phyloP scores from a whole-genome alignment of 2,797 vertebrate species.

The Champsocephalus gunnari region DNA sequence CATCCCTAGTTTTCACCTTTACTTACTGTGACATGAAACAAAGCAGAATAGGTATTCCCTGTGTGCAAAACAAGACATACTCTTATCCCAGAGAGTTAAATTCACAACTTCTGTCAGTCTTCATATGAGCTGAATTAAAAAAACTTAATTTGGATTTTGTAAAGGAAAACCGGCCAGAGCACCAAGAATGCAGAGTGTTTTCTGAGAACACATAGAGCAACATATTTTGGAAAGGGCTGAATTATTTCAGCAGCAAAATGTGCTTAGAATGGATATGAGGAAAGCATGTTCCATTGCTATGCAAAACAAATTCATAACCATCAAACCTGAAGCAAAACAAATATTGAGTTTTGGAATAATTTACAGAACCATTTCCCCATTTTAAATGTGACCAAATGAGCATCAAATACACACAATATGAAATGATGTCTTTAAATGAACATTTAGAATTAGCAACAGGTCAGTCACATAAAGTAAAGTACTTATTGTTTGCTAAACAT shows the following conservation, averaged over 20 bases:
- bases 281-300: not conserved
- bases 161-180: not conserved
- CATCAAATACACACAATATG: not conserved
- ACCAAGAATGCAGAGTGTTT: not conserved
- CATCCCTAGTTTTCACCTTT: not conserved
- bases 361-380: not conserved
- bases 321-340: slow-evolving; percentile 7
- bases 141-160: not conserved
- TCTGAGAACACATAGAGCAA: not conserved
- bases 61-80: not conserved
- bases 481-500: not conserved
- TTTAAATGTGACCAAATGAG: not conserved
- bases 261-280: not conserved
- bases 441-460: not conserved
- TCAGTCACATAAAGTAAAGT: not conserved
- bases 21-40: not conserved
- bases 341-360: not conserved
- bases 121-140: not conserved
- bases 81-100: not conserved
- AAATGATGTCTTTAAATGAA: not conserved
- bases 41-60: not conserved
- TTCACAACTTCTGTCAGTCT: not conserved
- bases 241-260: not conserved
- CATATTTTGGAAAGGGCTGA: not conserved
- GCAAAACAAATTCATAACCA: not conserved